phyloP scores from a whole-genome alignment of 2,113 vertebrate genomes.

The Megaleporinus macrocephalus region DNA sequence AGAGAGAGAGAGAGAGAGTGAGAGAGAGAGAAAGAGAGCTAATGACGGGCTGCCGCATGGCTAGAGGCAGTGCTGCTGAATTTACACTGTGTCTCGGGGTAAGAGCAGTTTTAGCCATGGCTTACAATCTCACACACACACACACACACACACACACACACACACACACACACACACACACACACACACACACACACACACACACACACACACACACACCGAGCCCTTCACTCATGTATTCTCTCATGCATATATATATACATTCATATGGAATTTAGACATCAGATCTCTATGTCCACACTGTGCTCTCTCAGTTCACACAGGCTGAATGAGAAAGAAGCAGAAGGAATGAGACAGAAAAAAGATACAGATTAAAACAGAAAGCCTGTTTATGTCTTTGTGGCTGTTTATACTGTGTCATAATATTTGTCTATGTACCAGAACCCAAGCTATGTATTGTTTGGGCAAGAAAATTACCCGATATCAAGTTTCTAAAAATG shows the following conservation, averaged over 20 bases:
- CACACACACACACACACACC: neutral
- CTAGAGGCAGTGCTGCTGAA: constrained; percentile 27
- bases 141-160: neutral
- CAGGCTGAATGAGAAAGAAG: neutral
- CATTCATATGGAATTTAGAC: neutral
- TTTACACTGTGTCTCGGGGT: constrained; percentile 16
- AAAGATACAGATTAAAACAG: neutral
- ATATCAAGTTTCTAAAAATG: no score
- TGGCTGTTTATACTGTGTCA: neutral
- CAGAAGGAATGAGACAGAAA: neutral
- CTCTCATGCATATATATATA: neutral
- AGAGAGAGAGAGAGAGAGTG: neutral
- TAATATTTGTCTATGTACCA: neutral
- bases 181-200: constrained; percentile 17
- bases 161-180: neutral
- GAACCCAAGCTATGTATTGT: no score
- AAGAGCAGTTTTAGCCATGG: neutral
- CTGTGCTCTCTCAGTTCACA: neutral
- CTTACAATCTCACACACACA: constrained; percentile 11
- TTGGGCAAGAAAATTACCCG: no score
- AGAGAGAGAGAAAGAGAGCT: neutral
- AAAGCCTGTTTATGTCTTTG: neutral
- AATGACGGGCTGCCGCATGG: constrained; percentile 1
- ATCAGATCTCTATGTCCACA: no score
- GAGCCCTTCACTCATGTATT: neutral